Conservation (phyloP, 2,797 vertebrate species). For the Catharus ustulatus region DNA sequence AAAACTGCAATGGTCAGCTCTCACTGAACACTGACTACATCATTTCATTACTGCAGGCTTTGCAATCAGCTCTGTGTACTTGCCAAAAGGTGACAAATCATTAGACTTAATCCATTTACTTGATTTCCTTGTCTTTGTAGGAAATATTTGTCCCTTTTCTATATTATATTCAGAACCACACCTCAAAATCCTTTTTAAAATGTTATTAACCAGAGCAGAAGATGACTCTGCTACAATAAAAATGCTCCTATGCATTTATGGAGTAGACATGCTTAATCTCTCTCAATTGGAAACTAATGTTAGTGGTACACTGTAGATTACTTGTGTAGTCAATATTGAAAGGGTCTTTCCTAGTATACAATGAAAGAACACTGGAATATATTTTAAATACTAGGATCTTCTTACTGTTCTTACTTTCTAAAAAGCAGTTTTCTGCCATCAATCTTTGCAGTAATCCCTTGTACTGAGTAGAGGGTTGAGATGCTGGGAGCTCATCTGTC, state of each 20-base stretch:
- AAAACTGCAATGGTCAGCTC: background rate
- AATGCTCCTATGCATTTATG: background rate
- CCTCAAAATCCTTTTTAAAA: background rate
- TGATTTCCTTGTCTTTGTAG: background rate
- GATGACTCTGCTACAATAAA: background rate
- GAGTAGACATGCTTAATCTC: background rate
- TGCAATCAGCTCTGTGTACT: background rate
- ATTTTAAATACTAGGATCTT: background rate
- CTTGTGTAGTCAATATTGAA: background rate
- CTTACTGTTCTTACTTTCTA: background rate
- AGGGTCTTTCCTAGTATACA: background rate
- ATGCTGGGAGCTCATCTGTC: background rate
- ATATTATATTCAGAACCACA: background rate
- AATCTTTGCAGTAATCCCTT: background rate
- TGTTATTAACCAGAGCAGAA: background rate
- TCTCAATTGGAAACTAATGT: background rate
- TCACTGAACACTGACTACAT: background rate
- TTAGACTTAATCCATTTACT: background rate
- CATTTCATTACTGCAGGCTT: background rate
- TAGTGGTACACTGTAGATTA: background rate
- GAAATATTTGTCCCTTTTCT: background rate
- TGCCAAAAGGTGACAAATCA: background rate
- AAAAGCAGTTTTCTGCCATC: background rate
- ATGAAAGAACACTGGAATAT: background rate
- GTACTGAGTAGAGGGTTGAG: background rate